phyloP scores from a whole-genome alignment of 2,113 vertebrate genomes.

The Peucedramus taeniatus region DNA sequence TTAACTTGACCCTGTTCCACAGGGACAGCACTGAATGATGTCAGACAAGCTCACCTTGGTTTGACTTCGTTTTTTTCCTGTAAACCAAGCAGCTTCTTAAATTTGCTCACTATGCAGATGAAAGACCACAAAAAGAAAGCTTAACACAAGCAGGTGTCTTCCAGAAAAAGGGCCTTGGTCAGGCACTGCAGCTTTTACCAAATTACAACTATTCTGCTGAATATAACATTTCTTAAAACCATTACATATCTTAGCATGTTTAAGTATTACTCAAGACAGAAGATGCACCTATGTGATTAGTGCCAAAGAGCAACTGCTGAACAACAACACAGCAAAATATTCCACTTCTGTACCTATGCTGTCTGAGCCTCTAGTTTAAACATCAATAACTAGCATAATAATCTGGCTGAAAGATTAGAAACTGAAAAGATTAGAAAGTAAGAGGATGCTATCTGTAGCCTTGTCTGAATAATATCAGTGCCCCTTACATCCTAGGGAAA shows the following conservation, averaged over 20 bases:
- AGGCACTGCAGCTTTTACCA: neutral
- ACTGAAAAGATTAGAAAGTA: neutral
- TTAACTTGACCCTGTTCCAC: neutral
- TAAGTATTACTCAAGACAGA: constrained; percentile 17
- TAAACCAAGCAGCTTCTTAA: neutral
- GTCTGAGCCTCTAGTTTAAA: neutral
- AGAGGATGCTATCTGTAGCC: neutral
- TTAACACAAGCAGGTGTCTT: neutral
- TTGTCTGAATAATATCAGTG: neutral
- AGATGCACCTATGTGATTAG: neutral
- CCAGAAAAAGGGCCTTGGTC: neutral
- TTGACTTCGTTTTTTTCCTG: neutral
- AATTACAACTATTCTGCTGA: neutral
- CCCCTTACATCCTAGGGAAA: neutral
- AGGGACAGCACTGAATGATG: neutral
- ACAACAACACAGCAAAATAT: neutral
- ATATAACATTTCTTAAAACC: constrained; percentile 17
- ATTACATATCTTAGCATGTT: neutral
- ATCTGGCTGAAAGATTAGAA: neutral
- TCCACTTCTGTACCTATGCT: neutral
- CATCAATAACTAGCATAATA: neutral
- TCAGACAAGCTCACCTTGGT: neutral
- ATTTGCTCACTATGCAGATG: neutral
- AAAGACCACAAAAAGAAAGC: neutral
- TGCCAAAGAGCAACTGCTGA: neutral